phyloP scores from a whole-genome alignment of 2,113 vertebrate species.

The Prunella himalayana region DNA sequence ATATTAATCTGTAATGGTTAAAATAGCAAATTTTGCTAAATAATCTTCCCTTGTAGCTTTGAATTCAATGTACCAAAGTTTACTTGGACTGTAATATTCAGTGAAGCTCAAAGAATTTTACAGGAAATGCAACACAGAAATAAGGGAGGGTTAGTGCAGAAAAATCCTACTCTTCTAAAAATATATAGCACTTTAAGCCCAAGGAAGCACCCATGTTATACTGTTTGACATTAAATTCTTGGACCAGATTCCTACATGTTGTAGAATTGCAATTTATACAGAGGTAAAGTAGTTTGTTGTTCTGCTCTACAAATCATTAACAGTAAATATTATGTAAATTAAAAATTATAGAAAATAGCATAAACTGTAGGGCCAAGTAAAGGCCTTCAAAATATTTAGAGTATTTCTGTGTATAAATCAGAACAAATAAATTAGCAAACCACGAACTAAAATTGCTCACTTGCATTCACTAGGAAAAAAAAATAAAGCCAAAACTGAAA shows the following conservation, averaged over 20 bases:
- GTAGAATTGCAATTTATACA: background rate
- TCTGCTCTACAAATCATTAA: background rate
- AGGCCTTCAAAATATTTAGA: background rate
- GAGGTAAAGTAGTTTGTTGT: background rate
- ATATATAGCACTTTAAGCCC: background rate
- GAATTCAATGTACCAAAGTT: background rate
- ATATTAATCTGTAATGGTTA: background rate
- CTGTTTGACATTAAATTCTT: background rate
- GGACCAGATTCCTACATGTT: background rate
- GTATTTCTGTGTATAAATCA: background rate
- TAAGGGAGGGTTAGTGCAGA: background rate
- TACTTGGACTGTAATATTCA: background rate
- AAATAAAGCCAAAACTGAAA: background rate
- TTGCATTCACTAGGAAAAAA: background rate
- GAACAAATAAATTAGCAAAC: background rate
- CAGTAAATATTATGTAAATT: background rate
- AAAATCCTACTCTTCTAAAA: background rate
- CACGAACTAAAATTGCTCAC: background rate
- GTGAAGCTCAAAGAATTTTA: background rate
- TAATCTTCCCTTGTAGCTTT: background rate
- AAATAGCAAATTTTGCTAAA: background rate
- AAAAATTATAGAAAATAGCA: background rate
- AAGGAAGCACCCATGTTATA: background rate
- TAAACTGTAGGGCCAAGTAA: background rate
- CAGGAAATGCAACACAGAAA: background rate